These are phyloP conservation scores for Poecilia picta DNA, from an alignment of 2,797 vertebrate species.

Conservation along the genomic window DNA sequence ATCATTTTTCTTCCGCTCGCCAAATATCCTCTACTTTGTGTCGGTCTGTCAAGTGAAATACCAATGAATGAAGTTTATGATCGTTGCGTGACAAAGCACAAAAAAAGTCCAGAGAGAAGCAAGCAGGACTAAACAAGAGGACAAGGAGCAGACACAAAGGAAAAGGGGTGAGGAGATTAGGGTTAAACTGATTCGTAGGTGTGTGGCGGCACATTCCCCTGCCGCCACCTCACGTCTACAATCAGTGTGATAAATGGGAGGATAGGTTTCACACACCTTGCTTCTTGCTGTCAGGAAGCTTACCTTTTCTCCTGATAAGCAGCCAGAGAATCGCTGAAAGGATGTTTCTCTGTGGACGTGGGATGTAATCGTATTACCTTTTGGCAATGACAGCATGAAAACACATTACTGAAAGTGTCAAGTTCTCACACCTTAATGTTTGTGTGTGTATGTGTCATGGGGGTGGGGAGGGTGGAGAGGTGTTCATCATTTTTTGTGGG, in stretches of 20 bases:
- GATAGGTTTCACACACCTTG: constrained; percentile 49
- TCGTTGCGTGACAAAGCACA: constrained; percentile 6
- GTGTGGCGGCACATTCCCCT: constrained; percentile 60
- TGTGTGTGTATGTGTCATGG: no score
- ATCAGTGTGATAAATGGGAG: constrained; percentile 56
- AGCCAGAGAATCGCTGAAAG: constrained; percentile 62
- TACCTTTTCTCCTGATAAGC: constrained; percentile 47
- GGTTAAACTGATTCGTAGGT: constrained; percentile 30
- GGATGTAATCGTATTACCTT: constrained; percentile 64
- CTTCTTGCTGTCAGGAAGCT: constrained; percentile 58
- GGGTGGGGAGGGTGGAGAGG: no score
- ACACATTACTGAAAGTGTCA: constrained; percentile 13
- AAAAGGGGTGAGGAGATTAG: constrained; percentile 21
- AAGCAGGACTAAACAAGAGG: neutral
- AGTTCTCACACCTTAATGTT: constrained; percentile 5
- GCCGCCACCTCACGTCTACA: constrained; percentile 61
- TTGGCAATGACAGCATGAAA: constrained; percentile 48
- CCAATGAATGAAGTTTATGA: neutral
- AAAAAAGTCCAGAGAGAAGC: constrained; percentile 11
- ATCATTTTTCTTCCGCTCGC: neutral
- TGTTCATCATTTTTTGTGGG: neutral
- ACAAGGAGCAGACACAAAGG: constrained; percentile 3
- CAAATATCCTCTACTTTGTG: neutral
- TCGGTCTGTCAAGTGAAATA: neutral
- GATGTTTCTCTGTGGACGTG: constrained; percentile 59